phyloP scores from a whole-genome alignment of 2,113 vertebrate species.

The Rhinichthys klamathensis region DNA sequence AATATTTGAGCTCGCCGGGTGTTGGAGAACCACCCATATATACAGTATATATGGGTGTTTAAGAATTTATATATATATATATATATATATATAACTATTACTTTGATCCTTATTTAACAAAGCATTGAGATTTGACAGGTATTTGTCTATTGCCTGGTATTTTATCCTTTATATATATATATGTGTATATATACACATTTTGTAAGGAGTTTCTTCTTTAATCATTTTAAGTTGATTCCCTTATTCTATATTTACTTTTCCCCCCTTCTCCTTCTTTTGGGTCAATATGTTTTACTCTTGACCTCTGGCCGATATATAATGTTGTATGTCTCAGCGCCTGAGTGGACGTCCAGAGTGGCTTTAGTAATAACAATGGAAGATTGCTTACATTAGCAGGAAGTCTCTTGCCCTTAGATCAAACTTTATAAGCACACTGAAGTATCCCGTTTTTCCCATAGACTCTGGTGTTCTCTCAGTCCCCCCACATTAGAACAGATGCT shows the following conservation, averaged over 20 bases:
- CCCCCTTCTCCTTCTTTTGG: constrained; percentile 67
- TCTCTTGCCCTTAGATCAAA: constrained; percentile 88
- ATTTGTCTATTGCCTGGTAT: too few relatives aligned
- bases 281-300: constrained; percentile 78
- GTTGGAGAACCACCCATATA: constrained; percentile 72
- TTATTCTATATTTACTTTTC: neutral
- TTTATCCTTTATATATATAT: too few relatives aligned
- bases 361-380: constrained; percentile 59
- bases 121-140: too few relatives aligned
- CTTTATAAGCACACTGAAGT: constrained; percentile 84
- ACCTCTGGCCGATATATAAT: constrained; percentile 35
- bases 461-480: constrained; percentile 87
- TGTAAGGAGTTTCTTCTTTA: neutral
- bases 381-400: constrained; percentile 93
- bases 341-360: constrained; percentile 43
- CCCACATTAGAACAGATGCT: constrained; percentile 98
- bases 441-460: constrained; percentile 88
- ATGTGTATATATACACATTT: neutral
- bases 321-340: constrained; percentile 9
- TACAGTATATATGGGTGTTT: too few relatives aligned
- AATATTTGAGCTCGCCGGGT: constrained; percentile 74
- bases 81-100: too few relatives aligned
- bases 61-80: too few relatives aligned
- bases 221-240: neutral
- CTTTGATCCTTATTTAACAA: too few relatives aligned